Evolutionary conservation across 92 coral and sea anemone genomes (phyloP).

Genomic region (Zoanthus solanderi): DNA sequence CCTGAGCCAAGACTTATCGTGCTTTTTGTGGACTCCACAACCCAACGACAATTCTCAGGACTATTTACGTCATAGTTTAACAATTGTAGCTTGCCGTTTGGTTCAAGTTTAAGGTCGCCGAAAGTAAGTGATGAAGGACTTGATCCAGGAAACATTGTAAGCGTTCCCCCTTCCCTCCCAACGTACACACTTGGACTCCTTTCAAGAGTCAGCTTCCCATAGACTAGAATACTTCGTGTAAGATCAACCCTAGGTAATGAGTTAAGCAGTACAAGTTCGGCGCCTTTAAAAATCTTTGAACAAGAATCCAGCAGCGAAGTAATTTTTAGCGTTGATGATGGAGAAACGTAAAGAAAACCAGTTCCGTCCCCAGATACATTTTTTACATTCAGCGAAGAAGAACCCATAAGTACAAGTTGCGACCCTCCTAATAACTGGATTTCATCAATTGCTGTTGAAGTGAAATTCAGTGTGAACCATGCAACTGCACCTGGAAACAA

Average conservation of each 20-base stretch:
- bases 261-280: conserved; percentile 32
- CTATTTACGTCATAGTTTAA: conserved; percentile 44
- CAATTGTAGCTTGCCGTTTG: conserved; percentile 40
- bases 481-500: conserved; percentile 63
- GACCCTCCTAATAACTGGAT: conserved; percentile 68
- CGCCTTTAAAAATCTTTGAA: conserved; percentile 65
- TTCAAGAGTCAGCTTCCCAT: conserved; percentile 60
- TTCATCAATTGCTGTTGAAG: conserved; percentile 29
- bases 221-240: conserved; percentile 60
- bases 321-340: conserved; percentile 49
- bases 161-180: conserved; percentile 60
- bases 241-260: conserved; percentile 38
- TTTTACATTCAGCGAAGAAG: conserved; percentile 40
- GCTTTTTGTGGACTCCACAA: conserved; percentile 24
- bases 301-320: conserved; percentile 62
- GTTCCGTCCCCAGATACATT: conserved; percentile 68
- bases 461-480: conserved; percentile 58
- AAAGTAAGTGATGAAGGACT: conserved; percentile 47
- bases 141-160: conserved; percentile 67
- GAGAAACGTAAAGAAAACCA: conserved; percentile 62
- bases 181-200: conserved; percentile 60
- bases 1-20: conserved; percentile 3
- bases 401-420: conserved; percentile 64
- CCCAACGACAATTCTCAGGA: conserved; percentile 56
- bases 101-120: conserved; percentile 36